A percentile compares a stretch with the other conserved stretches of the same genome.
These are phyloP conservation scores for Microcebus jonahi DNA, from an alignment of 2,113 vertebrate genomes.

Conservation along the genomic window DNA sequence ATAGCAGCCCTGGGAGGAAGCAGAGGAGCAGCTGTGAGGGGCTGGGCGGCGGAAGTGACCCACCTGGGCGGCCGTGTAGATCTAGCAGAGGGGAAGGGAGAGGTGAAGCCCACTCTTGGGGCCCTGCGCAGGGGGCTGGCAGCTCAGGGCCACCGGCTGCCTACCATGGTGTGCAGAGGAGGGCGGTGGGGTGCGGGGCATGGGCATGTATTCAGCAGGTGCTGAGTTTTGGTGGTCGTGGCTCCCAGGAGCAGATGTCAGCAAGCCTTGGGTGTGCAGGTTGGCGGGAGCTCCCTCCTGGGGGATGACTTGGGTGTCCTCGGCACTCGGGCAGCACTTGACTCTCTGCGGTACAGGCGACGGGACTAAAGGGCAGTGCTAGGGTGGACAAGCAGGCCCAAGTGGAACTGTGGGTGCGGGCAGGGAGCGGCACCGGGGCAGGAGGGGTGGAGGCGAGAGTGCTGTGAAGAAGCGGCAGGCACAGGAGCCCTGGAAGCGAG, in stretches of 20 bases:
- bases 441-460: background rate
- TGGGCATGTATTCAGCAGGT: background rate
- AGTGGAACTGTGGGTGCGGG: too few relatives aligned
- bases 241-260: background rate
- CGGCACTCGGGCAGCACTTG: background rate
- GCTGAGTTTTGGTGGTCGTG: background rate
- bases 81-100: too few relatives aligned
- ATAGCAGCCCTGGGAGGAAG: fast-evolving
- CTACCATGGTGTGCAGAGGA: background rate
- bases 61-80: background rate
- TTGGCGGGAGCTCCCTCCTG: background rate
- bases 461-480: background rate
- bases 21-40: background rate
- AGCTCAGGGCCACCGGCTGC: too few relatives aligned
- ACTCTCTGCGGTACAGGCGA: background rate
- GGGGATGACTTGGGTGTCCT: fast-evolving
- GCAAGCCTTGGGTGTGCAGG: background rate
- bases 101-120: fast-evolving
- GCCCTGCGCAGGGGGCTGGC: background rate
- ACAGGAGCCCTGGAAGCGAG: too few relatives aligned
- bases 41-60: too few relatives aligned
- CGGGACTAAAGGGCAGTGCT: background rate
- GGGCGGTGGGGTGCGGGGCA: too few relatives aligned
- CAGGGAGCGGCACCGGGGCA: background rate
- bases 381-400: background rate